These are phyloP conservation scores for Galerucella pusilla DNA, from an alignment of 2,888 invertebrate species.

Conservation along the genomic window DNA sequence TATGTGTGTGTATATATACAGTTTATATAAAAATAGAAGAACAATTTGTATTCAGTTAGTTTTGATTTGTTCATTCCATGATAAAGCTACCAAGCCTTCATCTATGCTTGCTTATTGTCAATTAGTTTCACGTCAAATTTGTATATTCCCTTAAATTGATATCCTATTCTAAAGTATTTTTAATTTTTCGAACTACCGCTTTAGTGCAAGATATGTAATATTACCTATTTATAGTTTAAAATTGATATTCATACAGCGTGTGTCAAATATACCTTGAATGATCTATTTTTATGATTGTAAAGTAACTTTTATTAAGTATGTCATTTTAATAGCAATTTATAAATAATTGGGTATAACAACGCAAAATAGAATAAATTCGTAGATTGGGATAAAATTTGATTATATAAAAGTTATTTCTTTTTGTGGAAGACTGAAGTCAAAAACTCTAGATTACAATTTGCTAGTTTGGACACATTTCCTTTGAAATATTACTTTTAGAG, in stretches of 20 bases:
- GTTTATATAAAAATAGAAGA: slow-evolving; percentile 7
- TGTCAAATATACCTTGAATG: slow-evolving; percentile 5
- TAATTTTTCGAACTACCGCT: slow-evolving; percentile 1
- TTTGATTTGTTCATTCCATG: slow-evolving; percentile 7
- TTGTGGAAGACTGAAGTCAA: slow-evolving; percentile 7
- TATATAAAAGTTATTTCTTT: not conserved
- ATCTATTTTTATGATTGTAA: not conserved
- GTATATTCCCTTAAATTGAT: slow-evolving; percentile 3
- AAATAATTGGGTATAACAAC: not conserved
- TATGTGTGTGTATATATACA: not conserved
- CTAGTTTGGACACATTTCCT: slow-evolving; percentile 1
- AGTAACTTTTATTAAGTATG: not conserved
- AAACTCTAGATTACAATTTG: slow-evolving; percentile 1
- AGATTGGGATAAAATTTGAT: not conserved
- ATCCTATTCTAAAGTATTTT: not conserved
- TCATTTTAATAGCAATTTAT: not conserved
- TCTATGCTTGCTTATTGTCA: slow-evolving; percentile 2
- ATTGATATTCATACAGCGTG: slow-evolving; percentile 7
- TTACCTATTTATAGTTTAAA: not conserved
- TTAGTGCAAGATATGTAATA: slow-evolving; percentile 2
- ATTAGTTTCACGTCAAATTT: not conserved
- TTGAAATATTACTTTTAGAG: not conserved
- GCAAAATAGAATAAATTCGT: not conserved
- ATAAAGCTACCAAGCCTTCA: slow-evolving; percentile 7
- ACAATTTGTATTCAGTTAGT: slow-evolving; percentile 1